Conservation (phyloP, 2,797 vertebrate genomes). For the Phrynocephalus vlangalii region DNA sequence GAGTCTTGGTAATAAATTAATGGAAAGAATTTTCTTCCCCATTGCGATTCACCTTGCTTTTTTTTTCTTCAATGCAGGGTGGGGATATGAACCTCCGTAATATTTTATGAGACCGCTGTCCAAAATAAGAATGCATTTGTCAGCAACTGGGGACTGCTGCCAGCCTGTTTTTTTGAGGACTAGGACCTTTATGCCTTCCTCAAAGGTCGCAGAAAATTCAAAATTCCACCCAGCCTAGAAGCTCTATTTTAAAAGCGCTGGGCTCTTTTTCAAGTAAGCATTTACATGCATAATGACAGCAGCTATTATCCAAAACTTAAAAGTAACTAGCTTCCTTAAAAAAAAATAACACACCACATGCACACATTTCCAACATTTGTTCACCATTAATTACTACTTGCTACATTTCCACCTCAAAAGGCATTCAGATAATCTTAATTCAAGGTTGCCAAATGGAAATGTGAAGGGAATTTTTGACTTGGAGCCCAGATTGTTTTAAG, state of each 20-base stretch:
- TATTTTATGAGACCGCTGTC: background rate
- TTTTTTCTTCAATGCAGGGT: background rate
- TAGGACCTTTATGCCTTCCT: background rate
- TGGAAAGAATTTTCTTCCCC: no score
- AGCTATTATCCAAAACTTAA: slow-evolving; percentile 15
- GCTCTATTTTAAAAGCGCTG: background rate
- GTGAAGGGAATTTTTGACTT: background rate
- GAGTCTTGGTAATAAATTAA: no score
- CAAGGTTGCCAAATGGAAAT: slow-evolving; percentile 11
- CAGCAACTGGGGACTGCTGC: background rate
- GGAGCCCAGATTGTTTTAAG: background rate
- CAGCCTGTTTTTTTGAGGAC: background rate
- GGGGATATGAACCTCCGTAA: background rate
- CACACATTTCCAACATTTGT: background rate
- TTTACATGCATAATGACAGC: background rate
- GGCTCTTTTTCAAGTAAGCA: slow-evolving; percentile 8
- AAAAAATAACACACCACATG: background rate
- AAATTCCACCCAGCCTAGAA: background rate
- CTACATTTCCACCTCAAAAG: slow-evolving; percentile 22
- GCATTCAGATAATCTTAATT: slow-evolving; percentile 15
- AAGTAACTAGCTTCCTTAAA: background rate
- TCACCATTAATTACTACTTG: slow-evolving; percentile 2
- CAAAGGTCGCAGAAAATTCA: background rate
- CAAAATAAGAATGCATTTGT: background rate
- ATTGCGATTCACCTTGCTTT: background rate